phyloP scores from a whole-genome alignment of 1,140 invertebrate genomes.

The Scaptomyza montana region DNA sequence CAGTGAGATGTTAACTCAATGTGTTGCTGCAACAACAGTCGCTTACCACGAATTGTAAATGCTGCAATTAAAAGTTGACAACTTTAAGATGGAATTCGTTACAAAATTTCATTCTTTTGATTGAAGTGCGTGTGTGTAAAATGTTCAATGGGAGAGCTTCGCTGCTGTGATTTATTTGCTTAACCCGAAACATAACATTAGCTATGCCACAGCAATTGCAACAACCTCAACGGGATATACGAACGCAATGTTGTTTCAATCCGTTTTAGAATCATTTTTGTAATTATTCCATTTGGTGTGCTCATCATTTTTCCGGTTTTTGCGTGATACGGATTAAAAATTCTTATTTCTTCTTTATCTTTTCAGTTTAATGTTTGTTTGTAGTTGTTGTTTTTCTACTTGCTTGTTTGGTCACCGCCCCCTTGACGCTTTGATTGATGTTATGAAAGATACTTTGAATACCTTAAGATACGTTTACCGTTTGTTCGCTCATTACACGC shows the following conservation, averaged over 20 bases:
- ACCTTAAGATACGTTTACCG: constrained; percentile 58
- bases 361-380: constrained; percentile 22
- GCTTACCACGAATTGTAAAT: too few relatives aligned
- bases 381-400: constrained; percentile 6
- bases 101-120: too few relatives aligned
- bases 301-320: constrained; percentile 3
- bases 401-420: constrained; percentile 43
- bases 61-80: too few relatives aligned
- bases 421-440: constrained; percentile 51
- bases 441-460: constrained; percentile 33
- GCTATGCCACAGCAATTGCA: not conserved
- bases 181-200: not conserved
- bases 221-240: too few relatives aligned
- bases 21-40: too few relatives aligned
- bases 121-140: too few relatives aligned
- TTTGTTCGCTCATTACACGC: constrained; percentile 65
- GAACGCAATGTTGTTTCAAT: not conserved
- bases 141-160: too few relatives aligned
- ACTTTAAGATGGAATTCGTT: too few relatives aligned
- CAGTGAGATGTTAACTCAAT: too few relatives aligned
- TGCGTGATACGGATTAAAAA: constrained; percentile 1
- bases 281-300: not conserved
- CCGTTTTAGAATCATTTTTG: constrained; percentile 1
- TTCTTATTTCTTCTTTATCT: constrained; percentile 7
- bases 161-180: not conserved